phyloP scores from a whole-genome alignment of 2,888 invertebrate species.

The Argyresthia albistria region DNA sequence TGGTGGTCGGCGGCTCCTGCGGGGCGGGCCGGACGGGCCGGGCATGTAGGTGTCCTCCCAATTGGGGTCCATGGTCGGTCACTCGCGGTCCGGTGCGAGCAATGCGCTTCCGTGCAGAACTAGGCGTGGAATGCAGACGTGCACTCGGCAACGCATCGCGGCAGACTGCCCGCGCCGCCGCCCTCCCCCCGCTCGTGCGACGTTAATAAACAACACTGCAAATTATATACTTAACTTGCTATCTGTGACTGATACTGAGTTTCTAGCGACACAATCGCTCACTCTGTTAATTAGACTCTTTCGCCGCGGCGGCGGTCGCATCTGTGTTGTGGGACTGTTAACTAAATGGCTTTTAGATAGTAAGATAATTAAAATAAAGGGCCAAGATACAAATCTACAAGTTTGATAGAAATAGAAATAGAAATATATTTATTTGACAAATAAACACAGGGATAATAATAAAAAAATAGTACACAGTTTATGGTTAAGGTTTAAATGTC shows the following conservation, averaged over 20 bases:
- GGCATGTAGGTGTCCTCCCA: too few species aligned
- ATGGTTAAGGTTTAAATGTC: too few species aligned
- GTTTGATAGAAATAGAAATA: too few species aligned
- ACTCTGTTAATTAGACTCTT: not conserved
- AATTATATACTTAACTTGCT: conserved; percentile 37
- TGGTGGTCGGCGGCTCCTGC: not conserved
- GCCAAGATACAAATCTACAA: too few species aligned
- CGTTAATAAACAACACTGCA: conserved; percentile 45
- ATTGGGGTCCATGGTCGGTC: too few species aligned
- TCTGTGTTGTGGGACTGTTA: too few species aligned
- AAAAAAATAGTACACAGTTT: too few species aligned
- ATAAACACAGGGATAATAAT: too few species aligned
- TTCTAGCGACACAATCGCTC: not conserved
- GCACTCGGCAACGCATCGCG: conserved; percentile 32
- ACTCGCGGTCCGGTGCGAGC: not conserved
- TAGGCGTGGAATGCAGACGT: conserved; percentile 12
- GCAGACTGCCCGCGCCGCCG: conserved; percentile 34
- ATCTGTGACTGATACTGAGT: not conserved
- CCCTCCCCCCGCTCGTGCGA: conserved; percentile 30
- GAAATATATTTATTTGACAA: too few species aligned
- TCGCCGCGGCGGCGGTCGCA: too few species aligned
- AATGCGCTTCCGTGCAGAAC: conserved; percentile 31
- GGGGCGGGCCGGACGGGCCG: not conserved
- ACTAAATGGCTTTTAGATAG: too few species aligned
- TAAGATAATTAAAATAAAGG: too few species aligned